These are phyloP conservation scores for Eledona agricola DNA, from an alignment of 2,888 invertebrate species.

Conservation along the genomic window DNA sequence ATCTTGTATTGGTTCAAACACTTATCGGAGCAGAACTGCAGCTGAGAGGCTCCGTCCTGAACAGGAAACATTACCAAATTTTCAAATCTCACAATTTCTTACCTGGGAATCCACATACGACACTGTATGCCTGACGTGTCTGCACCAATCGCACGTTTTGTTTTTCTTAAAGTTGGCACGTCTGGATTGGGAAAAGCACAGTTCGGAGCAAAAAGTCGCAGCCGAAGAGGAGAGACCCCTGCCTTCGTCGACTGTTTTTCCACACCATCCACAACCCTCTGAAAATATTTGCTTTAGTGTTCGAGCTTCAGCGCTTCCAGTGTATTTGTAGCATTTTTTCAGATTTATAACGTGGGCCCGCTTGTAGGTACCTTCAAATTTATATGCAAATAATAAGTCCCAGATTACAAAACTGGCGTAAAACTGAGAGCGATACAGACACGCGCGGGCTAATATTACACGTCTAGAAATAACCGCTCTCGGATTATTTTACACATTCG, in stretches of 20 bases:
- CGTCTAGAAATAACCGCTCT: slow-evolving; percentile 46
- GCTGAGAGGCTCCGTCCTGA: slow-evolving; percentile 87
- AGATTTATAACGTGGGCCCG: too few species aligned
- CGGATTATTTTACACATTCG: slow-evolving; percentile 46
- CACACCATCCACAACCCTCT: slow-evolving; percentile 80
- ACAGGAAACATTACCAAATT: slow-evolving; percentile 21
- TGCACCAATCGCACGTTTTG: slow-evolving; percentile 94
- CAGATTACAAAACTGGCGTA: slow-evolving; percentile 29
- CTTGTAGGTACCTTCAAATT: too few species aligned
- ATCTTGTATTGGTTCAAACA: slow-evolving; percentile 96
- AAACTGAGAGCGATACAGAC: slow-evolving; percentile 27
- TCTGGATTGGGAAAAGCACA: slow-evolving; percentile 89
- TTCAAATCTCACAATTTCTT: slow-evolving; percentile 35
- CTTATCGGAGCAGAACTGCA: slow-evolving; percentile 92
- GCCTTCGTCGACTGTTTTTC: slow-evolving; percentile 69
- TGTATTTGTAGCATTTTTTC: not conserved
- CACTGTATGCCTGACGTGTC: slow-evolving; percentile 88
- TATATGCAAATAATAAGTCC: too few species aligned
- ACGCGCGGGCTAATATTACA: slow-evolving; percentile 46
- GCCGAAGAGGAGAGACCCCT: slow-evolving; percentile 64
- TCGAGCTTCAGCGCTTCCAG: too few species aligned
- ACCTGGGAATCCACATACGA: slow-evolving; percentile 86
- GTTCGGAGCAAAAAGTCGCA: slow-evolving; percentile 80
- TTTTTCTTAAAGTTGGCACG: slow-evolving; percentile 90
- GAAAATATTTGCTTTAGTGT: slow-evolving; percentile 60